These are phyloP conservation scores for Oncorhynchus kisutch DNA, from an alignment of 2,113 vertebrate species.

Conservation along the genomic window DNA sequence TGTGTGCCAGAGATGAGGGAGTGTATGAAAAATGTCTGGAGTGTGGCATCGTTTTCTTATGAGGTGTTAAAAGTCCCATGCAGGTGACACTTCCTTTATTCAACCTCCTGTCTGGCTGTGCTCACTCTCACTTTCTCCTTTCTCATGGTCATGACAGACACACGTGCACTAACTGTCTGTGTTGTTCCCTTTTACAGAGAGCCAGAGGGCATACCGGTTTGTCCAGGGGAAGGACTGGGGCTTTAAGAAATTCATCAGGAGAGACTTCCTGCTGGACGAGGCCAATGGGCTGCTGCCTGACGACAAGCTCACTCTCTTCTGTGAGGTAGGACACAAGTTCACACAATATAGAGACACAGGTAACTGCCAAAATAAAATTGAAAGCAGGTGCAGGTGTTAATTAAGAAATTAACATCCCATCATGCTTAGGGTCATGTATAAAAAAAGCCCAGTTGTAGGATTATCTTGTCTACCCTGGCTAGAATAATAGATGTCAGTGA, in stretches of 20 bases:
- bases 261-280: conserved; percentile 86
- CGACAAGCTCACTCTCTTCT: conserved; percentile 86
- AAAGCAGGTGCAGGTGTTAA: too few relatives aligned
- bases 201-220: conserved; percentile 85
- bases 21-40: too few relatives aligned
- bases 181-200: conserved; percentile 34
- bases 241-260: conserved; percentile 92
- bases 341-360: too few relatives aligned
- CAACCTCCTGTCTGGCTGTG: conserved; percentile 34
- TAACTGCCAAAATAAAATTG: too few relatives aligned
- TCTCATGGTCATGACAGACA: conserved; percentile 44
- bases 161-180: conserved; percentile 16
- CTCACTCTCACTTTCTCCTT: conserved; percentile 35
- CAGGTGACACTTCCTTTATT: conserved; percentile 63
- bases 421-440: too few relatives aligned
- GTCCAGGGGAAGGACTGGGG: conserved; percentile 95
- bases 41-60: conserved; percentile 52
- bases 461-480: too few relatives aligned
- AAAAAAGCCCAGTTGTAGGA: too few relatives aligned
- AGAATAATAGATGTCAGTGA: too few relatives aligned
- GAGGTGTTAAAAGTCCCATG: conserved; percentile 70
- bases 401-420: too few relatives aligned
- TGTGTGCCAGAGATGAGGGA: not conserved
- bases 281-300: conserved; percentile 90
- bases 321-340: too few relatives aligned